Percentiles rank a stretch among this genome's conserved stretches.
These are phyloP conservation scores for Drosophila pallidifrons DNA, from an alignment of 1,140 invertebrate species.

Conservation along the genomic window DNA sequence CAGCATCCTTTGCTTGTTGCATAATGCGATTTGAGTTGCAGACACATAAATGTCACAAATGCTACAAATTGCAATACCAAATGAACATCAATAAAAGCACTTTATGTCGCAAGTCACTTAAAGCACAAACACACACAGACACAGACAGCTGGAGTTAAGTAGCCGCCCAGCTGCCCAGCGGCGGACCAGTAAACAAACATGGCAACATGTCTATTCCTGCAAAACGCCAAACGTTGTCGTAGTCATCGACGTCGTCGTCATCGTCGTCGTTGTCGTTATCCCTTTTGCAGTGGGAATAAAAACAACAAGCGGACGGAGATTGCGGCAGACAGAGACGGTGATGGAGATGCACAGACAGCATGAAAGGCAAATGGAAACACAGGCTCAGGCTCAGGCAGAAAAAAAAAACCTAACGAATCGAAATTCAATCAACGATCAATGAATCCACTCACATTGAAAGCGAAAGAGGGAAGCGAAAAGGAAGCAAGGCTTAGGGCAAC, in stretches of 20 bases:
- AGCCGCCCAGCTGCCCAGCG: conserved; percentile 54
- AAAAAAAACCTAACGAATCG: conserved; percentile 61
- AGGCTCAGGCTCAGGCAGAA: conserved; percentile 39
- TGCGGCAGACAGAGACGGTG: conserved; percentile 32
- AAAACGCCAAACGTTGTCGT: conserved; percentile 2
- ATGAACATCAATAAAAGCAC: conserved; percentile 83
- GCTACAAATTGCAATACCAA: conserved; percentile 80
- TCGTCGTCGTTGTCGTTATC: conserved; percentile 12
- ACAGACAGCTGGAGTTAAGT: conserved; percentile 49
- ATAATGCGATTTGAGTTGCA: conserved; percentile 76
- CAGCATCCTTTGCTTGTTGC: conserved; percentile 42
- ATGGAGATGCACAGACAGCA: conserved; percentile 27
- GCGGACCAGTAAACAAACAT: conserved; percentile 66
- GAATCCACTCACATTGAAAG: conserved; percentile 50
- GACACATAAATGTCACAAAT: conserved; percentile 82
- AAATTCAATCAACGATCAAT: conserved; percentile 83
- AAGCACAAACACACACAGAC: conserved; percentile 29
- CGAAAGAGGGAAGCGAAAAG: neutral
- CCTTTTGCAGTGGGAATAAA: conserved; percentile 27
- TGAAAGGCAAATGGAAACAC: conserved; percentile 44
- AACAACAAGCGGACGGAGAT: conserved; percentile 18
- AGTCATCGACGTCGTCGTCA: neutral
- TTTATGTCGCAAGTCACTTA: conserved; percentile 81
- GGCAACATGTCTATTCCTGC: conserved; percentile 71
- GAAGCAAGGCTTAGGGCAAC: conserved; percentile 4